Percentiles rank a stretch among this genome's conserved stretches.
These are phyloP conservation scores for Digitonthophagus gazella DNA, from an alignment of 2,888 invertebrate genomes.

Conservation along the genomic window DNA sequence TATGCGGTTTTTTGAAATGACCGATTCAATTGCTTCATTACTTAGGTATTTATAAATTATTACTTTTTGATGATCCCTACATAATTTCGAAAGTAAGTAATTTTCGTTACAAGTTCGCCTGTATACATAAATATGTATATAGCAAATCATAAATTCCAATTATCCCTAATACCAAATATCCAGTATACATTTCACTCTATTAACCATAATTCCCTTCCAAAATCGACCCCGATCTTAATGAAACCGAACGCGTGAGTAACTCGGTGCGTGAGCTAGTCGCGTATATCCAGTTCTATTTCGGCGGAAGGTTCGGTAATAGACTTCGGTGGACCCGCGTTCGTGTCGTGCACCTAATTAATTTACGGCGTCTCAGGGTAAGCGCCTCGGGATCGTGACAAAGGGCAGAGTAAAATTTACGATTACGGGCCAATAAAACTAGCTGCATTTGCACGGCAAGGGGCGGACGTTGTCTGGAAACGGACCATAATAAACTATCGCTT, in stretches of 20 bases:
- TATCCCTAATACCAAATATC: neutral
- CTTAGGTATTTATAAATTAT: too few relatives aligned
- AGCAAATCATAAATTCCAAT: neutral
- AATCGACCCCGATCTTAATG: neutral
- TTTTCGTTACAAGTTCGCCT: too few relatives aligned
- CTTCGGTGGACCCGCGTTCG: neutral
- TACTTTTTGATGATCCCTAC: too few relatives aligned
- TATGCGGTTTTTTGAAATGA: too few relatives aligned
- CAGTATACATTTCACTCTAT: neutral
- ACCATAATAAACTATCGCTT: too few relatives aligned
- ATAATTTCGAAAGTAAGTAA: too few relatives aligned
- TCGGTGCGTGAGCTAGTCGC: neutral
- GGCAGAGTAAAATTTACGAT: too few relatives aligned
- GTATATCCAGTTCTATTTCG: neutral
- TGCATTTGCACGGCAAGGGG: too few relatives aligned
- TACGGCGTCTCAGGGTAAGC: neutral
- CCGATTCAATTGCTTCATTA: too few relatives aligned
- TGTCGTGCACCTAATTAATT: neutral
- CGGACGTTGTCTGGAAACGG: too few relatives aligned
- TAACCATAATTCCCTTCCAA: neutral
- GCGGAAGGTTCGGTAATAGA: neutral
- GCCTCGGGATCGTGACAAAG: neutral
- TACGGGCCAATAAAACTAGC: too few relatives aligned
- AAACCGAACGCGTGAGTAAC: neutral
- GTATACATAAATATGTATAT: too few relatives aligned